These are phyloP conservation scores for Amyelois transitella DNA, from an alignment of 1,140 invertebrate species.

Conservation along the genomic window DNA sequence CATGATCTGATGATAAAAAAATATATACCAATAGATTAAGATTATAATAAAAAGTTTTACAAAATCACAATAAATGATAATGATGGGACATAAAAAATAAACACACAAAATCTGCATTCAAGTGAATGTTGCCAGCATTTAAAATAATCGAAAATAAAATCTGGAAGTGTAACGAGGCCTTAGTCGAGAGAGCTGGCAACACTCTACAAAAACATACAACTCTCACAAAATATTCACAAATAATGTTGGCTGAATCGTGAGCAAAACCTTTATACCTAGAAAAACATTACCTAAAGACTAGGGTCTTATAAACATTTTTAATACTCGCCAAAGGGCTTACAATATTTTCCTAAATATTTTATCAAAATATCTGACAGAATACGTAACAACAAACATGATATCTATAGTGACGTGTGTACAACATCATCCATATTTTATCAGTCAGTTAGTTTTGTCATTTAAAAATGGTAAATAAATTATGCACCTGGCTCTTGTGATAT, in stretches of 20 bases:
- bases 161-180: background rate
- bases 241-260: constrained; percentile 39
- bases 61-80: background rate
- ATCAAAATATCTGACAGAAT: constrained; percentile 29
- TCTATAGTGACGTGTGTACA: background rate
- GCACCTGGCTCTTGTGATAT: no score
- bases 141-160: background rate
- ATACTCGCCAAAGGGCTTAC: constrained; percentile 31
- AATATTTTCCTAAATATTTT: constrained; percentile 25
- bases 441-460: no score
- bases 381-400: background rate
- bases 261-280: constrained; percentile 45
- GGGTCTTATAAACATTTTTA: constrained; percentile 41
- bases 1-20: background rate
- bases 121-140: constrained; percentile 19
- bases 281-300: constrained; percentile 60
- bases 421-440: no score
- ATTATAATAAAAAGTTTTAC: background rate
- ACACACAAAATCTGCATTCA: constrained; percentile 17
- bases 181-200: constrained; percentile 16
- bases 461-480: no score
- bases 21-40: background rate
- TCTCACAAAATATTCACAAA: constrained; percentile 21
- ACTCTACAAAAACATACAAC: constrained; percentile 11
- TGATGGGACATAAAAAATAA: constrained; percentile 26